Evolutionary conservation across 2,888 invertebrate species (phyloP), one percentile per base, ranked within the genome.

Genomic region (Phaonia tiefii): DNA sequence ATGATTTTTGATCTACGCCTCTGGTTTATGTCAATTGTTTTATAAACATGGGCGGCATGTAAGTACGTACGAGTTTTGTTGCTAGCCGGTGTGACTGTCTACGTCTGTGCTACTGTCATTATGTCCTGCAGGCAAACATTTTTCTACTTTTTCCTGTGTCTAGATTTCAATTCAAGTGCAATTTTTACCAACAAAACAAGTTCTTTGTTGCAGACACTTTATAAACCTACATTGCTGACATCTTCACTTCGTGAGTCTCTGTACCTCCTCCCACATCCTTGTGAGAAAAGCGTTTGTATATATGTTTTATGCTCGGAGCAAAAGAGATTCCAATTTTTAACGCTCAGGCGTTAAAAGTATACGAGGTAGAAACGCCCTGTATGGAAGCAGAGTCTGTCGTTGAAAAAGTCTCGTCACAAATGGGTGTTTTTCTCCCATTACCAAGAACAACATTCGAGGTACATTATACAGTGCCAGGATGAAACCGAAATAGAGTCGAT

Each of bases 121-220:
- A 83, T 74, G 69, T 80, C 83, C 81, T 83, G 83, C 82, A 77
- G 81, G 79, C 80, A 78, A 75, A 81, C 72, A 78, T 73, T 49
- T 60, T 66, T 54, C 66, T 76, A 8, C 31, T 31, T 76, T 72
- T 37, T 60, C 63, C 8, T n/a, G 20, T 63, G 39, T 67, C 67
- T 67, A 72, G 60, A 46, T 69, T 77, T 22, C 58, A 75, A 71
- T 81, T 81, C 81, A 78, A 81, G 75, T 78, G 78, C 72, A 81
- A 75, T 74, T 42, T 31, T 20, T 46, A 37, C 54, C 22, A 1
- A 20, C 60, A 17, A 22, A 42, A 22, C 39, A 44, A 75, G 75
- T 75, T 73, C 81, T 81, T 78, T 78, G 75, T 75, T 75, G 58
- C 67, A 70, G 7, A 63, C 42, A 63, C 22, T 56, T 13, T n/a